Base-by-base conservation (phyloP, 2,113 vertebrate species). In the Zosterops lateralis region DNA sequence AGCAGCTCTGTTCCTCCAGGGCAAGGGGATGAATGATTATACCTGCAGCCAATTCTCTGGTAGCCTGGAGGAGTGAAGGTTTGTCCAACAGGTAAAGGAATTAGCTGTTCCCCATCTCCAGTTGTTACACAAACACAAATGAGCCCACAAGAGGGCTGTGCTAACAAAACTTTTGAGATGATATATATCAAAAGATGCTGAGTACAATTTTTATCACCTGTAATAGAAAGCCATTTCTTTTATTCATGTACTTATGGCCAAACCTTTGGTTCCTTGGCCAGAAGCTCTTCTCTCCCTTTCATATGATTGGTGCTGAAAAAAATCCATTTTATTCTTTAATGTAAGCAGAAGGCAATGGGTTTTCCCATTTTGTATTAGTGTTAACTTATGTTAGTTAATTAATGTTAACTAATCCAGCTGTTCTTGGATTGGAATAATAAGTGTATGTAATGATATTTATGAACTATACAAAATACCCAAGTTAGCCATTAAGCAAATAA, bases 61-160 rank as follows among this genome's bases (percentile, higher is more conserved):
- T 64, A 93, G 84, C 93, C 87, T 71, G 77, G 53, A 93, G 93
- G 92, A 93, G 48, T 7, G 1, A 84, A 67, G 75, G 38, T 80
- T 76, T 22, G 8, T 90, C 88, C 96, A 90, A 54, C 85, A 93
- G 82, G 75, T 93, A 66, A 73, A 94, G 75, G 60, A 96, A 83
- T 91, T 83, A 83, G 83, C 60, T 1, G 2, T 66, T 95, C 71
- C 72, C 34, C 4, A 13, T 70, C 56, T 92, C 75, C 92, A 92
- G 90, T 93, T 91, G 88, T 90, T 94, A 74, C 68, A 92, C 83
- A 80, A 83, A 94, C 95, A 92, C 92, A 95, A 92, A 93, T 91
- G 78, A 96, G 93, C 93, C 96, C 95, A 96, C 93, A 96, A 94
- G 96, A 96, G 96, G 96, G 92, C 95, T 93, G 88, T 96, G 95